Conservation (phyloP, 2,113 vertebrate species). For the Neogobius melanostomus region DNA sequence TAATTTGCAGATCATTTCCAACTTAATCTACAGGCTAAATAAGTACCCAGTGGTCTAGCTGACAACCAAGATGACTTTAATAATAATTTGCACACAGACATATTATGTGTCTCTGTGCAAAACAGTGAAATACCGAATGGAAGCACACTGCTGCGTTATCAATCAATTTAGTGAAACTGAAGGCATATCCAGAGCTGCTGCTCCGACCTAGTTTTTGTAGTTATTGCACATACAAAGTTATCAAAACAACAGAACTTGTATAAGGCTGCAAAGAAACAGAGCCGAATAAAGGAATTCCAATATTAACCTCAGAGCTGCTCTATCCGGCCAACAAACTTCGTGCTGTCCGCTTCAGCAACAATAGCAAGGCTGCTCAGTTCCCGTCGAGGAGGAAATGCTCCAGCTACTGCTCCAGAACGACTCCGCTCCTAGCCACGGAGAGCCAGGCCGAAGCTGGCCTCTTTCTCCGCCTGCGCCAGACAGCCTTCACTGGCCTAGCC, state of each 20-base stretch:
- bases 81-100: constrained; percentile 25
- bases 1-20: background rate
- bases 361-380: constrained; percentile 9
- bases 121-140: background rate
- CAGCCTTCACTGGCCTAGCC: constrained; percentile 57
- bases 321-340: constrained; percentile 50
- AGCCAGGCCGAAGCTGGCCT: constrained; percentile 66
- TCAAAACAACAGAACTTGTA: constrained; percentile 56
- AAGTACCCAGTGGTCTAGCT: background rate
- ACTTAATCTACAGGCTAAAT: no score
- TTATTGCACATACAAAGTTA: constrained; percentile 56
- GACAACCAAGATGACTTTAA: constrained; percentile 37
- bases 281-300: constrained; percentile 49
- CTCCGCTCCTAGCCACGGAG: constrained; percentile 36
- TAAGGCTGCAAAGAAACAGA: constrained; percentile 28
- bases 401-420: constrained; percentile 19
- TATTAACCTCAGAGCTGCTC: constrained; percentile 37
- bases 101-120: constrained; percentile 2
- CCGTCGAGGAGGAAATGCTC: constrained; percentile 21
- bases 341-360: constrained; percentile 16
- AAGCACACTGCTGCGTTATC: constrained; percentile 6
- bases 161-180: constrained; percentile 17
- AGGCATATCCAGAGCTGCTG: background rate
- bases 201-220: background rate
- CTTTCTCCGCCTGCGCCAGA: constrained; percentile 65